Evolutionary conservation across 2,113 vertebrate genomes (phyloP).

Genomic region (Phaethornis superciliosus): DNA sequence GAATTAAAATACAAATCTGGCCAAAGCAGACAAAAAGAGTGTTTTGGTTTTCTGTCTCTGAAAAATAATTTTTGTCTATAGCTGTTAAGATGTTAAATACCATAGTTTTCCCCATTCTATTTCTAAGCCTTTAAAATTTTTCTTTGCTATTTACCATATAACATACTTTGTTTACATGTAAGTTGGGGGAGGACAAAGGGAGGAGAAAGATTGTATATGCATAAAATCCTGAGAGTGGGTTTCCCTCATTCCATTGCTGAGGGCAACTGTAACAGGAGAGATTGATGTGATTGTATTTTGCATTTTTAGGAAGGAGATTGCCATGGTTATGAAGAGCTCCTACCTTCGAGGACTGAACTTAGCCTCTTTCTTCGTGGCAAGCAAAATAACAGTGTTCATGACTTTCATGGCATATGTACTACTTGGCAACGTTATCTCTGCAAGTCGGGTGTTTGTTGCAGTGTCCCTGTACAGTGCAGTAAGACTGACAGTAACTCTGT

Average conservation of each 20-base stretch:
- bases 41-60: background rate
- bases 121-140: background rate
- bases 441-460: constrained; percentile 88
- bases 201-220: background rate
- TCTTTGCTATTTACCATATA: background rate
- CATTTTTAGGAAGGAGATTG: constrained; percentile 88
- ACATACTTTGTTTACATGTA: background rate
- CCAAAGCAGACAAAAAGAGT: background rate
- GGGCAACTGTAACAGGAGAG: background rate
- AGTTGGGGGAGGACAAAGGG: background rate
- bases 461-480: constrained; percentile 88
- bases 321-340: constrained; percentile 90
- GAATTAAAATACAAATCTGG: background rate
- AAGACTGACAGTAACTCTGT: constrained; percentile 90
- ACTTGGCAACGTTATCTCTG: constrained; percentile 84
- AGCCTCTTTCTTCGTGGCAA: constrained; percentile 91
- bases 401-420: constrained; percentile 89
- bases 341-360: constrained; percentile 94
- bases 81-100: background rate
- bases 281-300: background rate
- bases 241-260: background rate
- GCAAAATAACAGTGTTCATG: constrained; percentile 92
- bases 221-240: background rate
- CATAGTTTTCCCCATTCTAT: background rate
- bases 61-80: background rate